Conservation (phyloP, 2,888 invertebrate species). For the Brassicogethes aeneus region DNA sequence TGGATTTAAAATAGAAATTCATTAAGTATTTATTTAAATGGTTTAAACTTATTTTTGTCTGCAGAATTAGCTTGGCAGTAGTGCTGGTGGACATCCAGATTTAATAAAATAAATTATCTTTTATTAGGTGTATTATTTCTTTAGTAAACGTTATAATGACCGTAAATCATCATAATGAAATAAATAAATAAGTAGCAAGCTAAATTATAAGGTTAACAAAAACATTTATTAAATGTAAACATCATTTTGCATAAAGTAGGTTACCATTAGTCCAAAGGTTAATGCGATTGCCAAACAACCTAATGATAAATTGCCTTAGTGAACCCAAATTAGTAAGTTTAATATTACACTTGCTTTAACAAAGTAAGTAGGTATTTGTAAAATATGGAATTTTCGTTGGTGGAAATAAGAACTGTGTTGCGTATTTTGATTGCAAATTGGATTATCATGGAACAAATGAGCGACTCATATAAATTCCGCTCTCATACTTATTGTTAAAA, state of each 20-base stretch:
- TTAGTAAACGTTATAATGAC: too few relatives aligned
- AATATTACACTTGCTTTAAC: not conserved
- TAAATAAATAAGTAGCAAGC: too few relatives aligned
- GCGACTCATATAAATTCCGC: constrained; percentile 8
- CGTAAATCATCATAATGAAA: too few relatives aligned
- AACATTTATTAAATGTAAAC: constrained; percentile 4
- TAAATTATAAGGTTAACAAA: not conserved
- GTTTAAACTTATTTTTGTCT: too few relatives aligned
- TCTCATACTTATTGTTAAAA: constrained; percentile 3
- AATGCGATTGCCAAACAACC: constrained; percentile 3
- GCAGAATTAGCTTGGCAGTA: too few relatives aligned
- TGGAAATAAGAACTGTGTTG: not conserved
- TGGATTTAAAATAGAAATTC: too few relatives aligned
- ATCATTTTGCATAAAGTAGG: constrained; percentile 2
- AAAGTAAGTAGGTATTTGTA: too few relatives aligned
- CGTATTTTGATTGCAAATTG: constrained; percentile 5
- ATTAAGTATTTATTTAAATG: too few relatives aligned
- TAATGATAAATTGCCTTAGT: constrained; percentile 1
- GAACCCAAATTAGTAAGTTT: not conserved
- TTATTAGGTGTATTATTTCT: too few relatives aligned
- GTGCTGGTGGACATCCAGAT: too few relatives aligned
- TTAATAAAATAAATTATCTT: too few relatives aligned
- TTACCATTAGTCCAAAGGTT: constrained; percentile 4
- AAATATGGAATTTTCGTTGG: too few relatives aligned
- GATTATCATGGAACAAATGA: constrained; percentile 7